A percentile compares a stretch with the other conserved stretches of the same genome.
Conservation (phyloP, 2,797 vertebrate genomes). For the Otus scops region DNA sequence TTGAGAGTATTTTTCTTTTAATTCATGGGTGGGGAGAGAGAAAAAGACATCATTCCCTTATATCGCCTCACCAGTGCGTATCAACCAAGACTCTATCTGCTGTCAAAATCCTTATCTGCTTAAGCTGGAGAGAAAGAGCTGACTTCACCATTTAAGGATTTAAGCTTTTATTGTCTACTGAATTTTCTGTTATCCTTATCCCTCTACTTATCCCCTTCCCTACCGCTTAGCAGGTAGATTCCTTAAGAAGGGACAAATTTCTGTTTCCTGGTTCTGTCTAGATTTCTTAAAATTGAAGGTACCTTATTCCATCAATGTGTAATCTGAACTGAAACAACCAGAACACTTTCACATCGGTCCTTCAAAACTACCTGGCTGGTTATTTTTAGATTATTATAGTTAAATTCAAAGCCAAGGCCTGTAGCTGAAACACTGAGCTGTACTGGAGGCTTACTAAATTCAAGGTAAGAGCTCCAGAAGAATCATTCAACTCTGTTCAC, state of each 20-base stretch:
- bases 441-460: neutral
- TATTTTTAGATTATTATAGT: neutral
- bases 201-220: neutral
- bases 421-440: neutral
- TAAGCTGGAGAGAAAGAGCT: slow-evolving; percentile 49
- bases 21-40: neutral
- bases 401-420: neutral
- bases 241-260: neutral
- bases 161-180: slow-evolving; percentile 22
- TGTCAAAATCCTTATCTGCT: slow-evolving; percentile 56
- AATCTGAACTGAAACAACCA: neutral
- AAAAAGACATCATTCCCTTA: neutral
- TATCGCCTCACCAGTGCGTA: neutral
- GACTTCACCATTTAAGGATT: slow-evolving; percentile 38
- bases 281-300: neutral
- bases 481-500: neutral
- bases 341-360: neutral
- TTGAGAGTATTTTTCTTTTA: neutral
- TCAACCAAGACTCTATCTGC: neutral
- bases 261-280: neutral
- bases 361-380: neutral
- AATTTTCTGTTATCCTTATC: slow-evolving; percentile 27
- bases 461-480: neutral
- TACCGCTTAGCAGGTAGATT: neutral
- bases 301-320: neutral